A percentile compares a stretch with the other conserved stretches of the same genome.
These are phyloP conservation scores for Spisula solida DNA, from an alignment of 2,888 invertebrate species.

Conservation along the genomic window DNA sequence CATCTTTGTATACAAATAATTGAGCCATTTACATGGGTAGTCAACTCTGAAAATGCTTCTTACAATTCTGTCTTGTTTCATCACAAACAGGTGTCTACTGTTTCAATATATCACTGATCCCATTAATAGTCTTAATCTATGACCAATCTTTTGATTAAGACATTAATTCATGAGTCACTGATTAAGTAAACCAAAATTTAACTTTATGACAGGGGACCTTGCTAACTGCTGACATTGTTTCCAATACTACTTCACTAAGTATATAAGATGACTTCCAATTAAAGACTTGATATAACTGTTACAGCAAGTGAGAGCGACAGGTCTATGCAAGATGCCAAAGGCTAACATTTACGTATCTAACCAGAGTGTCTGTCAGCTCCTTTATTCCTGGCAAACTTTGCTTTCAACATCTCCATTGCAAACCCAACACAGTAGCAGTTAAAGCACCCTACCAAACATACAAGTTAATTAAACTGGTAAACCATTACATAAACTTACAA, in stretches of 20 bases:
- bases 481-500: no score
- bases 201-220: slow-evolving; percentile 31
- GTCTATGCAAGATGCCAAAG: not conserved
- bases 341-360: not conserved
- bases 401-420: no score
- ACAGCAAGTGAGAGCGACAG: not conserved
- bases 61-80: slow-evolving; percentile 8
- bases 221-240: not conserved
- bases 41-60: not conserved
- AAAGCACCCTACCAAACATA: no score
- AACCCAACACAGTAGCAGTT: no score
- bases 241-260: no score
- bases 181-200: slow-evolving; percentile 29
- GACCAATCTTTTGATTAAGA: slow-evolving; percentile 27
- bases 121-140: slow-evolving; percentile 19
- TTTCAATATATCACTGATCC: slow-evolving; percentile 14
- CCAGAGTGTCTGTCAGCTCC: not conserved
- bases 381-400: no score
- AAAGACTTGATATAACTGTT: not conserved
- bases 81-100: slow-evolving; percentile 20
- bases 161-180: slow-evolving; percentile 59
- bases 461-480: no score
- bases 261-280: no score
- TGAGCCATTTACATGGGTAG: slow-evolving; percentile 19
- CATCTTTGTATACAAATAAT: not conserved